A percentile compares a stretch with the other conserved stretches of the same genome.
These are phyloP conservation scores for Corythornis leucogaster DNA, from an alignment of 2,797 vertebrate species.

Conservation along the genomic window DNA sequence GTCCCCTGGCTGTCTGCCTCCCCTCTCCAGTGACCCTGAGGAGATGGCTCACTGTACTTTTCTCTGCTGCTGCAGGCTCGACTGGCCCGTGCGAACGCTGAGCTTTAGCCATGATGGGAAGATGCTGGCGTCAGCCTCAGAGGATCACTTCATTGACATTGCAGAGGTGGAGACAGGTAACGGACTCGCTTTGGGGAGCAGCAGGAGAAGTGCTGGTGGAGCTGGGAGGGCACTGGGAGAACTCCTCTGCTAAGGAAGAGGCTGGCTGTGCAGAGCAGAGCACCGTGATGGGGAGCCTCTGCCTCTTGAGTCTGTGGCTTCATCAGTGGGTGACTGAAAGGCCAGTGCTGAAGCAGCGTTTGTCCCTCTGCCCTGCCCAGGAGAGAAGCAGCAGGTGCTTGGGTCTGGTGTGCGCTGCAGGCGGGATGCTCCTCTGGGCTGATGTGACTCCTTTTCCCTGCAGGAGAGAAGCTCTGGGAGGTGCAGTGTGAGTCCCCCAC, in stretches of 20 bases:
- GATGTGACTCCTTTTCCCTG: background rate
- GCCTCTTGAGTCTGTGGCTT: background rate
- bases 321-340: background rate
- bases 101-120: slow-evolving; percentile 98
- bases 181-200: background rate
- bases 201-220: background rate
- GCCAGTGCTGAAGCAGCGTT: background rate
- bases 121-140: slow-evolving; percentile 95
- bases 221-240: background rate
- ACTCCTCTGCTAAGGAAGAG: background rate
- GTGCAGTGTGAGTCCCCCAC: slow-evolving; percentile 97
- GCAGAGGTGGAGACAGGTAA: slow-evolving; percentile 96
- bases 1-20: background rate
- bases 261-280: background rate
- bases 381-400: background rate
- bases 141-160: slow-evolving; percentile 98
- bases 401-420: background rate
- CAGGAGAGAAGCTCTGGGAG: slow-evolving; percentile 98
- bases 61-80: slow-evolving; percentile 79
- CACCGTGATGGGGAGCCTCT: slow-evolving; percentile 18
- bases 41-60: background rate
- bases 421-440: background rate
- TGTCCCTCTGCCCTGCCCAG: background rate
- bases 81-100: slow-evolving; percentile 96
- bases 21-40: accelerated